Conservation (phyloP, 1,140 invertebrate species). For the Aphaenogaster ashmeadi region DNA sequence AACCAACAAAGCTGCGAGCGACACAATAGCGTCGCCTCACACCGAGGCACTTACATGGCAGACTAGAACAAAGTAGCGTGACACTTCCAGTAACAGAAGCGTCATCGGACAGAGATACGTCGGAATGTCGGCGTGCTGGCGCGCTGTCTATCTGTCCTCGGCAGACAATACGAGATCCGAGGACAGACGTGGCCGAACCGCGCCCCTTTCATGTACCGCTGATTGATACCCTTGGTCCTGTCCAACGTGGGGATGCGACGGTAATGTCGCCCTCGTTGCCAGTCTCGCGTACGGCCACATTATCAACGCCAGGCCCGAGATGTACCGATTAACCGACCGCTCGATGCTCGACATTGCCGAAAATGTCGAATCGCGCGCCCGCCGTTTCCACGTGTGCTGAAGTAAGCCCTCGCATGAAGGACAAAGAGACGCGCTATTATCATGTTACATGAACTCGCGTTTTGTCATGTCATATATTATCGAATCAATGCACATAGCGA, state of each 20-base stretch:
- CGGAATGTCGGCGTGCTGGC: constrained; percentile 67
- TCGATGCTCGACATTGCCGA: constrained; percentile 54
- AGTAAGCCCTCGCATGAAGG: not conserved
- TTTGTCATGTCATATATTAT: not conserved
- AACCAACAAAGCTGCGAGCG: constrained; percentile 57
- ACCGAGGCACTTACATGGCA: constrained; percentile 46
- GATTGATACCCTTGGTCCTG: constrained; percentile 80
- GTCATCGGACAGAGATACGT: constrained; percentile 76
- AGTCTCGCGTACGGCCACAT: constrained; percentile 68
- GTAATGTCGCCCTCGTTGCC: constrained; percentile 72
- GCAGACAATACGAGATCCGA: constrained; percentile 80
- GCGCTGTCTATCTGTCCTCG: constrained; percentile 78
- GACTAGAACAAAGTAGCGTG: constrained; percentile 72
- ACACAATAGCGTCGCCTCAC: constrained; percentile 37
- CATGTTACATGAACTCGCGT: too few relatives aligned
- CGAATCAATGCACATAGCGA: too few relatives aligned
- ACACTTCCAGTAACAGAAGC: constrained; percentile 69
- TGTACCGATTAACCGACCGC: constrained; percentile 67
- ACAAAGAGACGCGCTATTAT: not conserved
- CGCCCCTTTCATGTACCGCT: constrained; percentile 82
- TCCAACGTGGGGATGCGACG: constrained; percentile 75
- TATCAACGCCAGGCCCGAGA: constrained; percentile 74
- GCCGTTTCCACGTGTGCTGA: constrained; percentile 2
- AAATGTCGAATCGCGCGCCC: constrained; percentile 58
- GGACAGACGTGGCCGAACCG: constrained; percentile 78